phyloP scores from a whole-genome alignment of 2,797 vertebrate species.

The Manis javanica region DNA sequence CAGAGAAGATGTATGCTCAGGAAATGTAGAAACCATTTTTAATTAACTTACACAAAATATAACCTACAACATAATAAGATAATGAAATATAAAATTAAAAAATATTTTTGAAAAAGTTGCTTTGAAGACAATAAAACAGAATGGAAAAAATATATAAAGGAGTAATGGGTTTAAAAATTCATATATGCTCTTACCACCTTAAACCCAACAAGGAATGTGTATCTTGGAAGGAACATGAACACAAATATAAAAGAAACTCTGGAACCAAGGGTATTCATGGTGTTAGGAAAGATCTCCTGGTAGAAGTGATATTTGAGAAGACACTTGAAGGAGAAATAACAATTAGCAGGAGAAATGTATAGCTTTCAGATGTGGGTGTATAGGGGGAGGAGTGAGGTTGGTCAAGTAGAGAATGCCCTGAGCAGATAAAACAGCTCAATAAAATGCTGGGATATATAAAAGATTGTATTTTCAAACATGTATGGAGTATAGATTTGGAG shows the following conservation, averaged over 20 bases:
- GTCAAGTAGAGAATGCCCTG: not conserved
- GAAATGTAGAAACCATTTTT: not conserved
- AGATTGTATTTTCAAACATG: not conserved
- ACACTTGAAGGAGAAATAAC: not conserved
- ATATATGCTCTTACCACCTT: not conserved
- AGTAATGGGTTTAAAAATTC: not conserved
- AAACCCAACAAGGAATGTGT: not conserved
- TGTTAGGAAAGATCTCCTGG: not conserved
- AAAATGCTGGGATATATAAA: not conserved
- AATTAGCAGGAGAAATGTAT: not conserved
- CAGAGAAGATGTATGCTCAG: not conserved
- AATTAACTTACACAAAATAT: not conserved
- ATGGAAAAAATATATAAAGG: not conserved
- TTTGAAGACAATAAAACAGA: constrained; percentile 16
- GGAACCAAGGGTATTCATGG: not conserved
- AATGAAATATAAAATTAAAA: constrained; percentile 5
- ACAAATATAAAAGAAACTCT: not conserved
- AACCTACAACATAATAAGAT: not conserved
- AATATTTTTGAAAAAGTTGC: not conserved
- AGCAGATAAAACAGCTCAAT: not conserved
- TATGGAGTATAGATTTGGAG: not conserved
- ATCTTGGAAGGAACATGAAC: not conserved
- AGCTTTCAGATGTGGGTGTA: not conserved
- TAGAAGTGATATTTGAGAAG: not conserved
- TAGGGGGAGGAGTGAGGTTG: not conserved